Evolutionary conservation across 2,888 invertebrate species (phyloP).

Genomic region (Rhogogaster chlorosoma): DNA sequence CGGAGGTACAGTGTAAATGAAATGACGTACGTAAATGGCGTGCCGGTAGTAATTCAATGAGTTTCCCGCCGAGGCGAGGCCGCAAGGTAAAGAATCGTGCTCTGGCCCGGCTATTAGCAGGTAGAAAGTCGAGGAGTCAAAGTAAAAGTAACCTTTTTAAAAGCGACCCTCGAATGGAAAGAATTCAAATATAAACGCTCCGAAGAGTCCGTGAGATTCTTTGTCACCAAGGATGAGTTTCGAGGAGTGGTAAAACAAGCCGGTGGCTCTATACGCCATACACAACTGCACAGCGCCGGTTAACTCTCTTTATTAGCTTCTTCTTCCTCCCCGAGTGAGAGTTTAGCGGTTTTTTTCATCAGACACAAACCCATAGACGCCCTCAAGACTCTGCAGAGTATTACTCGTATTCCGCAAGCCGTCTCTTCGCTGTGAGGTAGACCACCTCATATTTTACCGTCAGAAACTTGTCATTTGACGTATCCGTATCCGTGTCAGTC

Average conservation of each 20-base stretch:
- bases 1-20: not conserved
- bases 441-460: not conserved
- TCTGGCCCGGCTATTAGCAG: not conserved
- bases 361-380: not conserved
- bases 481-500: not conserved
- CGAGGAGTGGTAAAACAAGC: not conserved
- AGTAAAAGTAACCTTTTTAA: not conserved
- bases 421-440: not conserved
- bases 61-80: not conserved
- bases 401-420: not conserved
- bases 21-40: conserved; percentile 14
- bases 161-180: not conserved
- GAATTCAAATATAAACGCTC: conserved; percentile 22
- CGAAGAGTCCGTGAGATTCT: not conserved
- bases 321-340: not conserved
- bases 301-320: conserved; percentile 8
- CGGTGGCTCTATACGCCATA: not conserved
- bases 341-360: conserved; percentile 18
- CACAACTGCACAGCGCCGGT: not conserved
- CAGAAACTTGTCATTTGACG: not conserved
- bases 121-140: not conserved
- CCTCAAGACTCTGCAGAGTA: not conserved
- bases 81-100: not conserved
- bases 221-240: not conserved
- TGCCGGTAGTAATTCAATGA: conserved; percentile 26